phyloP scores from a whole-genome alignment of 1,140 invertebrate genomes.

The Drosophila willistoni region DNA sequence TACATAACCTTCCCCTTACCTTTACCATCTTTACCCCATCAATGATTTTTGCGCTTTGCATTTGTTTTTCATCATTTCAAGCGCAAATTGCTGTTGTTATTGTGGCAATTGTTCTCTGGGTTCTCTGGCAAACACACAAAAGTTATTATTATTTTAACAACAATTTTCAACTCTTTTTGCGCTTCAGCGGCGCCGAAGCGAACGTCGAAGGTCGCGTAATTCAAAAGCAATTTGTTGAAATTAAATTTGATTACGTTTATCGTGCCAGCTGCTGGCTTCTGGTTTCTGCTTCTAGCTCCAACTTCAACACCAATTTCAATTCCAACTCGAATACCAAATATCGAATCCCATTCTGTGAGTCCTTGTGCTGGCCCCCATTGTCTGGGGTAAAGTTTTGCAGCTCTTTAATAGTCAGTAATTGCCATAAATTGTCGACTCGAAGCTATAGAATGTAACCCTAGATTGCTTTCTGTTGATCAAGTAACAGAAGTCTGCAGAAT shows the following conservation, averaged over 20 bases:
- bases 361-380: neutral
- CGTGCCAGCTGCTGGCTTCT: constrained; percentile 53
- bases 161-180: constrained; percentile 73
- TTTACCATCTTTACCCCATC: neutral
- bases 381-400: constrained; percentile 23
- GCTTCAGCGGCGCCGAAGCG: constrained; percentile 57
- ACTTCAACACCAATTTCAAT: constrained; percentile 1
- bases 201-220: constrained; percentile 76
- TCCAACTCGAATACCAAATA: constrained; percentile 1
- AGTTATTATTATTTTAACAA: constrained; percentile 79
- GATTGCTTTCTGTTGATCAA: constrained; percentile 29
- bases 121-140: constrained; percentile 45
- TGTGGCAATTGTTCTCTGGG: constrained; percentile 62
- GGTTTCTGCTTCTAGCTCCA: neutral
- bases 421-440: constrained; percentile 59
- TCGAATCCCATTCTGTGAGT: neutral
- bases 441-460: neutral
- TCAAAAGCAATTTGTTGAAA: constrained; percentile 79
- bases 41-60: neutral
- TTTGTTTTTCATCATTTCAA: constrained; percentile 59
- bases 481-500: neutral
- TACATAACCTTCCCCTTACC: neutral
- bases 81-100: constrained; percentile 77
- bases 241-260: constrained; percentile 80
- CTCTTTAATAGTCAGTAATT: constrained; percentile 76